These are phyloP conservation scores for Marmota monax DNA, from an alignment of 2,113 vertebrate species.

Conservation along the genomic window DNA sequence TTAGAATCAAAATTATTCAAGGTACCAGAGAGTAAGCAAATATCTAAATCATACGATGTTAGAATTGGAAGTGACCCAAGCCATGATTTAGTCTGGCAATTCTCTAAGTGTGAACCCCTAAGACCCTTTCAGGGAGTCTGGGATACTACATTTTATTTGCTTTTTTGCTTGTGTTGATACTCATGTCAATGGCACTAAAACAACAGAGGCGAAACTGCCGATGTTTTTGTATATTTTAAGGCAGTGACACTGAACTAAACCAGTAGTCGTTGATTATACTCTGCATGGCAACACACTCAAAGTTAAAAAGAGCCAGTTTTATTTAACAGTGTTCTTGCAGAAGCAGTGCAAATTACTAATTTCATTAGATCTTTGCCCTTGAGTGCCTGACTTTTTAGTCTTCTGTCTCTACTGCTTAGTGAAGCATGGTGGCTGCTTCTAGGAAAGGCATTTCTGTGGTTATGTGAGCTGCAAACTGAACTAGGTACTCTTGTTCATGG, in stretches of 20 bases:
- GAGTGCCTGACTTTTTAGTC: not conserved
- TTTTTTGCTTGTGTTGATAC: not conserved
- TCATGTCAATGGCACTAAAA: not conserved
- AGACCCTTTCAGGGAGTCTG: not conserved
- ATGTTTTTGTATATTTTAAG: not conserved
- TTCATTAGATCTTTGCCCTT: not conserved
- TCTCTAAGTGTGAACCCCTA: not conserved
- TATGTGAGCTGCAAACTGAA: not conserved
- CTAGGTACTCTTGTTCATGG: not conserved
- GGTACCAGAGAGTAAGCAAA: not conserved
- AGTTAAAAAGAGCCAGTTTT: not conserved
- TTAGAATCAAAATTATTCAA: not conserved
- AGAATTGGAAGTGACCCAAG: not conserved
- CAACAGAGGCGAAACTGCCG: not conserved
- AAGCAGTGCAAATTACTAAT: not conserved
- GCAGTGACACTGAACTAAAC: not conserved
- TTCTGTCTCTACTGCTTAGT: not conserved
- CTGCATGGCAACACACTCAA: not conserved
- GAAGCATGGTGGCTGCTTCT: not conserved
- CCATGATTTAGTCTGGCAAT: not conserved
- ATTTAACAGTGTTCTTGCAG: not conserved
- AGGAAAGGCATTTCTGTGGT: not conserved
- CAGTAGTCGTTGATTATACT: not conserved
- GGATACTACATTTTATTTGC: not conserved
- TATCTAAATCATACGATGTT: not conserved